These are phyloP conservation scores for Corythornis madagascariensis DNA, from an alignment of 2,113 vertebrate genomes.

Conservation along the genomic window DNA sequence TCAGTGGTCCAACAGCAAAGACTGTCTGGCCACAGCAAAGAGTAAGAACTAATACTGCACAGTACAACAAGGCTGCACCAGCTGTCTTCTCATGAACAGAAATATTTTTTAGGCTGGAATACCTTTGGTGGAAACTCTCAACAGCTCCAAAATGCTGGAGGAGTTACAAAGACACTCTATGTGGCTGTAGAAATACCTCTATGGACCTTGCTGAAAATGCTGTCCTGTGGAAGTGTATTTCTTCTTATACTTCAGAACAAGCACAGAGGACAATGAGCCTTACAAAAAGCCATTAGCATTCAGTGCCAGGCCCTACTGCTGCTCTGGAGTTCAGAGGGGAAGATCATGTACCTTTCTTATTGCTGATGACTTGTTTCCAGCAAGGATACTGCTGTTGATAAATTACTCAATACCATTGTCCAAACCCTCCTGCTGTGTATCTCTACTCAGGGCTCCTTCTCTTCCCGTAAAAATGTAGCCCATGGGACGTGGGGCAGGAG, in stretches of 20 bases:
- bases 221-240: background rate
- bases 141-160: background rate
- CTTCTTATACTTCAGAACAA: background rate
- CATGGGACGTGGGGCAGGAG: background rate
- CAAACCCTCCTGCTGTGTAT: background rate
- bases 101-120: fast-evolving
- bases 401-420: background rate
- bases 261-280: background rate
- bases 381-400: background rate
- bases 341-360: background rate
- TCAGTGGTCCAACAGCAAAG: background rate
- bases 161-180: background rate
- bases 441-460: background rate
- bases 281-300: background rate
- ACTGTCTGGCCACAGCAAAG: background rate
- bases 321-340: background rate
- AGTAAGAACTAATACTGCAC: background rate
- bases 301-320: background rate
- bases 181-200: background rate
- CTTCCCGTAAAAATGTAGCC: background rate
- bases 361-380: background rate
- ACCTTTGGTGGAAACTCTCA: background rate
- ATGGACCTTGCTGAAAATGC: background rate
- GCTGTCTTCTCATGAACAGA: background rate
- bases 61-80: fast-evolving